A percentile compares a stretch with the other conserved stretches of the same genome.
Conservation (phyloP, 2,888 invertebrate genomes). For the Linnaemya tessellans region DNA sequence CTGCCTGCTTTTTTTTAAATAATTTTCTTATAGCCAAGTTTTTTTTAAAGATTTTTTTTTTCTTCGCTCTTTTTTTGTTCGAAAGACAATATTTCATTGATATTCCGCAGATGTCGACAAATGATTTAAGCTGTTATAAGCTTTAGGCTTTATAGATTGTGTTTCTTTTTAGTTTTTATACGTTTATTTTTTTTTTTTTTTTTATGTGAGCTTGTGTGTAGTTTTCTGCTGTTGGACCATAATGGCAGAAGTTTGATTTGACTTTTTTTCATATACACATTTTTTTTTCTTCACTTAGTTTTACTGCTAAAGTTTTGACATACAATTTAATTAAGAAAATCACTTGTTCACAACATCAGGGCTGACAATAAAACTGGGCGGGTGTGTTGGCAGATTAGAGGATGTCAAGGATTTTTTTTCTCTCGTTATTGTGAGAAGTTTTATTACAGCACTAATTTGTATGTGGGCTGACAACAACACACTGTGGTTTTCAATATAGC, state of each 20-base stretch:
- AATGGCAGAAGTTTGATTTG: conserved; percentile 59
- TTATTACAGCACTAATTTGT: conserved; percentile 39
- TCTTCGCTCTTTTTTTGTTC: background rate
- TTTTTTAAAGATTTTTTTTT: background rate
- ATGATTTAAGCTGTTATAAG: conserved; percentile 71
- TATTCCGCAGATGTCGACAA: conserved; percentile 72
- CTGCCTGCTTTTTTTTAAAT: conserved; percentile 21
- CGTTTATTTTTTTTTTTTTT: too few relatives aligned
- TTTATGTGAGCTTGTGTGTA: background rate
- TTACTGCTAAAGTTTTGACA: conserved; percentile 70
- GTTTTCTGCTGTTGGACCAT: conserved; percentile 38
- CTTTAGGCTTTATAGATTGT: conserved; percentile 68
- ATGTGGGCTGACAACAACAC: background rate
- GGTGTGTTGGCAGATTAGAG: conserved; percentile 56
- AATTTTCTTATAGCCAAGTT: conserved; percentile 15
- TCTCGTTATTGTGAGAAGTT: conserved; percentile 41
- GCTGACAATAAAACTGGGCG: conserved; percentile 1
- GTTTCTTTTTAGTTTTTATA: conserved; percentile 42
- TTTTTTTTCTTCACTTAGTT: conserved; percentile 23
- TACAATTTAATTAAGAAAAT: conserved; percentile 73
- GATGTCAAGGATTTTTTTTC: conserved; percentile 59
- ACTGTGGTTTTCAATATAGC: background rate
- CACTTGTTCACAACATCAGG: conserved; percentile 62
- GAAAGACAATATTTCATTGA: conserved; percentile 68
- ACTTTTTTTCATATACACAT: background rate